A percentile compares a stretch with the other conserved stretches of the same genome.
These are phyloP conservation scores for Acomys russatus DNA, from an alignment of 2,797 vertebrate genomes.

Conservation along the genomic window DNA sequence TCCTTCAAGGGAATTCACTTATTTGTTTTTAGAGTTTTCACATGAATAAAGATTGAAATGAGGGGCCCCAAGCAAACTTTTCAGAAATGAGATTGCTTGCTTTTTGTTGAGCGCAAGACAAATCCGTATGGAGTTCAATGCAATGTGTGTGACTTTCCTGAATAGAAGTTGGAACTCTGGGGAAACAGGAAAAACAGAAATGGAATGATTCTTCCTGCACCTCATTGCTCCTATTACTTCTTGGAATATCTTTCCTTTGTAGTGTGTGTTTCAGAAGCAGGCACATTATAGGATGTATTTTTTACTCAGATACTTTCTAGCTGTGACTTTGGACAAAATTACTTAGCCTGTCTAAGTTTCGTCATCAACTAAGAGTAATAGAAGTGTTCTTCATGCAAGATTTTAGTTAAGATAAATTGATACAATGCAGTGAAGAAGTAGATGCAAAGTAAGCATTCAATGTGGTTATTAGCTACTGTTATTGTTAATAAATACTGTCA, in stretches of 20 bases:
- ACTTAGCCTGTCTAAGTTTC: constrained; percentile 34
- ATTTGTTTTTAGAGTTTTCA: constrained; percentile 23
- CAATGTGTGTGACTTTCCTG: neutral
- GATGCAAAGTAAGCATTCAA: neutral
- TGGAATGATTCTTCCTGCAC: neutral
- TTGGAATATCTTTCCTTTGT: neutral
- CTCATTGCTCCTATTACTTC: neutral
- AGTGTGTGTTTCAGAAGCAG: neutral
- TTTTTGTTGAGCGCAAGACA: constrained; percentile 44
- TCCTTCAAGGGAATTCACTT: constrained; percentile 61
- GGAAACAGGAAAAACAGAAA: constrained; percentile 25
- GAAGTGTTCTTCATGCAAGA: neutral
- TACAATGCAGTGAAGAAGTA: neutral
- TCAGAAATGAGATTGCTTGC: constrained; percentile 43
- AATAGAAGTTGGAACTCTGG: constrained; percentile 34
- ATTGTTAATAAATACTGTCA: neutral
- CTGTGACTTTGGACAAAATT: neutral
- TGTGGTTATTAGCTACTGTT: neutral
- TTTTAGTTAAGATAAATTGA: constrained; percentile 3
- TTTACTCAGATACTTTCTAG: constrained; percentile 34
- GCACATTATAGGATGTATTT: neutral
- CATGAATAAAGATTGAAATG: constrained; percentile 48
- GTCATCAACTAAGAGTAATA: neutral
- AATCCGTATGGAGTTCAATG: neutral
- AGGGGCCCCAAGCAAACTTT: constrained; percentile 13